Base-by-base conservation (phyloP, 1,140 invertebrate species). In the Trichonephila clavata region DNA sequence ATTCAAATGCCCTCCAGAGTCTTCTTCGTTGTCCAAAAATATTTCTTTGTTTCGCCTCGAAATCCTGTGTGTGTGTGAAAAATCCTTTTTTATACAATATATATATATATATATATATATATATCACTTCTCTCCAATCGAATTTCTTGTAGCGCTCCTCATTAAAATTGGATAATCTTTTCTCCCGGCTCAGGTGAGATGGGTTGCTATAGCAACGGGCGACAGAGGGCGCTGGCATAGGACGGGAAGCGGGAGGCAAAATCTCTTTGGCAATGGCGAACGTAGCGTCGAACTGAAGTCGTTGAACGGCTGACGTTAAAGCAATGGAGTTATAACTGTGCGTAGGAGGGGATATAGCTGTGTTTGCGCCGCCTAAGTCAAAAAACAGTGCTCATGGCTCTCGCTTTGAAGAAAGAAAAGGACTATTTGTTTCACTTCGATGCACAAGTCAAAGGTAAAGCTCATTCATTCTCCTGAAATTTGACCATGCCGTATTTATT, bases 381-480 rank as follows among this genome's bases (percentile, higher is more conserved):
- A 77, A 50, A 77, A 77, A 32, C 71, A 83, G 60, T 57, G 50
- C 39, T 57, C 86, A 93, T 93, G 92, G 92, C 92, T 68, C 92
- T 93, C 20, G 84, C 86, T 20, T 27, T 80, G 57, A 93, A 93
- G 59, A 93, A 93, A 81, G 92, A 93, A 59, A 87, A 27, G 68
- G 92, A 93, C 86, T 87, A 71, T 77, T 6, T 93, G 86, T 81
- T 80, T 20, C 86, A 93, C 24, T 93, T 93, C 92, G 92, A 93
- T 50, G 92, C 84, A 63, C 86, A 87, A 88, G 92, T 93, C 68
- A 93, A 93, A 93, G 92, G 92, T 93, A 93, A 93, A 32, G 63
- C 39, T 77, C 4, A 87, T 87, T 59, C 10, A 32, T 60, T 63
- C 32, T 61, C 18, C 7, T 57, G 39, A 20, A 68, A 88, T 43